Evolutionary conservation across 2,888 invertebrate species (phyloP), one percentile per base, ranked within the genome.

Genomic region (Apamea epomidion): DNA sequence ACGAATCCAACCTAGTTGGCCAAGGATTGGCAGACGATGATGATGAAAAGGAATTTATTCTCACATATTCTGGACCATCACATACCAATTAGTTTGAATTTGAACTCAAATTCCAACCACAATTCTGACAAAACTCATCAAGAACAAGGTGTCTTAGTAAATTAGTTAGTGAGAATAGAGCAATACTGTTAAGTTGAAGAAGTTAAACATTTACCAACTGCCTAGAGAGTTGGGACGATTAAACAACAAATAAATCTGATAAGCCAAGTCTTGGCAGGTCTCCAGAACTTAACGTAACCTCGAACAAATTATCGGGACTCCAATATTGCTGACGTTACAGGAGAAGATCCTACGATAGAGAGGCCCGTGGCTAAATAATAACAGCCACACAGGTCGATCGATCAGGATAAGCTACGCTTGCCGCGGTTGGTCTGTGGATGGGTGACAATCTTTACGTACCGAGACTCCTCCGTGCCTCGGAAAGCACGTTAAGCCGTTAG

Each of bases 201-300:
- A 6, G n/a, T 48, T 16, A 48, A 84, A 71, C 51, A 72, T 82
- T 78, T 29, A 76, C 51, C 32, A 67, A 65, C n/a, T 54, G 48
- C 67, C 67, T 64, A 1, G 21, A n/a, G 29, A 62, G 12, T n/a
- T 37, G 18, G 65, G 72, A 67, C 54, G 62, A 51, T 48, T 75
- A 64, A 68, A 62, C 71, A 70, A 76, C 48, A 76, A 51, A 76
- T 76, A 67, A 72, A 80, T 81, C 74, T 75, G 73, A 75, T 76
- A 69, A 74, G n/a, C 65, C 0, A 51, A 51, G 54, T 45, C 62
- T 72, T 84, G 87, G 85, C 88, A 48, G 37, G 37, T 16, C 2
- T 74, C 85, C 80, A 80, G 29, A 69, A 74, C 42, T 77, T 81
- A 37, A 48, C n/a, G 60, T 37, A 29, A 29, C 58, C 58, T 60